Evolutionary conservation across 2,797 vertebrate genomes (phyloP), one percentile per base, ranked within the genome.

Genomic region (Coracias cyanogaster): DNA sequence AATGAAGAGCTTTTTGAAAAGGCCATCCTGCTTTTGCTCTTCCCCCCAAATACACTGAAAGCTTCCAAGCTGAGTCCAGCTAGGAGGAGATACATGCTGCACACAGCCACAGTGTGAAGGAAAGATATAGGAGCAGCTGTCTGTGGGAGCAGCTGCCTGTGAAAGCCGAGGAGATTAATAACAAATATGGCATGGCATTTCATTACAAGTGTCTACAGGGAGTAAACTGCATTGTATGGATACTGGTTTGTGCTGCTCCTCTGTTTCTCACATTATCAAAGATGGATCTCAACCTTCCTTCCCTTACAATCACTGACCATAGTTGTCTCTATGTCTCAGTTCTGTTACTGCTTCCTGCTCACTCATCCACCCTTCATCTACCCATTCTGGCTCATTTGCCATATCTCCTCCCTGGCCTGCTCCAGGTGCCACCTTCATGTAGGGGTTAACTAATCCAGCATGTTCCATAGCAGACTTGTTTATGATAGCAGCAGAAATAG

Each of bases 81-180:
- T 69, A 26, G 19, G 15, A 60, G 39, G 25, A 78, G 15, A 46
- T 25, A 12, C 4, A 15, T 2, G 2, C 19, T 78, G 15, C 46
- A 31, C n/a, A 31, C 6, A 72, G n/a, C 9, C 33, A 11, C 25
- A 0, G 0, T 29, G 11, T 31, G 62, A 79, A 76, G 46, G 11
- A 55, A 84, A 86, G 28, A 20, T 72, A 3, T 2, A 58, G 43
- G 41, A 72, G 29, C 12, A 52, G 19, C 21, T 80, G 7, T 10
- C 12, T 35, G 25, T 21, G 15, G 49, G 39, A 41, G 22, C 2
- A 37, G 37, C n/a, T 85, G 6, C 12, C 12, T 35, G 25, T 21
- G 15, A 52, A 35, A 41, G 22, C 2, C 2, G 1, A 33, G 39
- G 58, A 62, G 17, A 35, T 37, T n/a, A 69, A 17, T 52, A 49